phyloP scores from a whole-genome alignment of 1,140 invertebrate species.

The Polyergus mexicanus region DNA sequence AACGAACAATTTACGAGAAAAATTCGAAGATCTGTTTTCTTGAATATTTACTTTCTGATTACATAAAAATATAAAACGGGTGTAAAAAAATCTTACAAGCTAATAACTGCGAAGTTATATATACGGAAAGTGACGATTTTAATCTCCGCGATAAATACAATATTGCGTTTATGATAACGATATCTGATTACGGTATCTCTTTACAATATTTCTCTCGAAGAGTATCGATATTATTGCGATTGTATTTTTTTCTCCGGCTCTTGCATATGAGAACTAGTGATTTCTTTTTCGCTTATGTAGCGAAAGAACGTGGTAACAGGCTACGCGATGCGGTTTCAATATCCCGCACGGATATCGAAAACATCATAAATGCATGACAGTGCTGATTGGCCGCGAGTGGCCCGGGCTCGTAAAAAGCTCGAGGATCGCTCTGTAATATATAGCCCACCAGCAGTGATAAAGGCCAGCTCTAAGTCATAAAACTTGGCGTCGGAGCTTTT shows the following conservation, averaged over 20 bases:
- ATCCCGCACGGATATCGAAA: slow-evolving; percentile 38
- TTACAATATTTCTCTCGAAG: not conserved
- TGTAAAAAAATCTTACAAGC: not conserved
- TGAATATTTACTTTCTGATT: not conserved
- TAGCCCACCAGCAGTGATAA: slow-evolving; percentile 60
- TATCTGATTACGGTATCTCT: not conserved
- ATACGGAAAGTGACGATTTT: not conserved
- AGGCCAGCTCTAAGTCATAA: slow-evolving; percentile 46
- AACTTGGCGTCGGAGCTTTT: slow-evolving; percentile 55
- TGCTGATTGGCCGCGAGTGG: slow-evolving; percentile 1
- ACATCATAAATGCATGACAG: slow-evolving; percentile 46
- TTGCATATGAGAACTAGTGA: not conserved
- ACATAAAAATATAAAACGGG: not conserved
- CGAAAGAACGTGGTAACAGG: slow-evolving; percentile 9
- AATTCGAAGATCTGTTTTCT: not conserved
- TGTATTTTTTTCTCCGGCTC: not conserved
- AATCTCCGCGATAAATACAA: not conserved
- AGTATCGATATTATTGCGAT: not conserved
- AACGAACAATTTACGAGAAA: not conserved
- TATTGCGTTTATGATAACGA: not conserved
- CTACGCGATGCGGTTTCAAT: not conserved
- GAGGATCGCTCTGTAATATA: slow-evolving; percentile 53
- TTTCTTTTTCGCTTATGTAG: not conserved
- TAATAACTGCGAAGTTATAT: not conserved
- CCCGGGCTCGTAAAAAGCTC: slow-evolving; percentile 3